Evolutionary conservation across 2,797 vertebrate genomes (phyloP), one percentile per base, ranked within the genome.

Genomic region (Phataginus tricuspis): DNA sequence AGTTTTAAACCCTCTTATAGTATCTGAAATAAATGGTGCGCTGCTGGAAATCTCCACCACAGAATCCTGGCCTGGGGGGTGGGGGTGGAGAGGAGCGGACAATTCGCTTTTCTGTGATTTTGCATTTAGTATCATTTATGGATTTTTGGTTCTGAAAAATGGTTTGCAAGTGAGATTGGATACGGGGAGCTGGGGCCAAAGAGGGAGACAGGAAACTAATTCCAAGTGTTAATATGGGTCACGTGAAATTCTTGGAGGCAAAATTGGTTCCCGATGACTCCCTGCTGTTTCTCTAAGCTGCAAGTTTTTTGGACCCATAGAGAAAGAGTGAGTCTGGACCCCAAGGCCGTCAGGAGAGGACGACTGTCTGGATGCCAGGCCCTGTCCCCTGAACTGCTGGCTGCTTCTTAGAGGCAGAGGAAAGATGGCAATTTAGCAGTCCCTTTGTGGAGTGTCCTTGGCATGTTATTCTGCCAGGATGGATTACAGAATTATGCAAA

Each of bases 241-340:
- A 0, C 2, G 6, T 37, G 63, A 53, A 23, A 29, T 39, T 55
- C 79, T n/a, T 25, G 64, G 42, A 78, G 78, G 29, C 39, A 34
- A 37, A 37, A 42, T 14, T 55, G 27, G 4, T 31, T 66, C 82
- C 19, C 9, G 2, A 37, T 15, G 0, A 3, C 59, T 37, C 92
- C 11, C 29, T 13, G 34, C 19, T 2, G 11, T 39, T 51, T 57
- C 37, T 77, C 39, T 49, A 66, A 79, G 61, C 21, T 71, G 79
- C 14, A 42, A 0, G 0, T 79, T 23, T 23, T 80, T 78, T 31
- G 51, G 39, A 27, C 39, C 74, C 5, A 3, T 37, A 57, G 64
- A 57, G 45, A 87, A 69, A 4, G 23, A 83, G 69, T 71, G 66
- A 93, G 59, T 84, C 88, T 63, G 90, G 55, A 63, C 68, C 7